phyloP scores from a whole-genome alignment of 2,797 vertebrate species.

The Oophaga sylvatica region DNA sequence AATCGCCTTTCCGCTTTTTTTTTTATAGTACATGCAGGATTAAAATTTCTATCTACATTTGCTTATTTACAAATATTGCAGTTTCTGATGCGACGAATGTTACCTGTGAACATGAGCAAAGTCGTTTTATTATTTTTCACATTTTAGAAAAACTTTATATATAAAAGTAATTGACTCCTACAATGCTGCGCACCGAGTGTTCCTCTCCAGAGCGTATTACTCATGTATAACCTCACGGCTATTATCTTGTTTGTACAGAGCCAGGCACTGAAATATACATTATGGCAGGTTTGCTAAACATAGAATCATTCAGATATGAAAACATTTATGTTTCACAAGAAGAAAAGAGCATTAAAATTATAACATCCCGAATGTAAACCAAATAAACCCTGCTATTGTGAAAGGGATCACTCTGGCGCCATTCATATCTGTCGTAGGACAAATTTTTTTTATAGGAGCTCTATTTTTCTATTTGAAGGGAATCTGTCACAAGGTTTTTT shows the following conservation, averaged over 20 bases:
- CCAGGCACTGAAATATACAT: not conserved
- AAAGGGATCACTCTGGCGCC: no score
- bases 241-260: not conserved
- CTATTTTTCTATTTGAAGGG: no score
- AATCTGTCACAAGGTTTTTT: no score
- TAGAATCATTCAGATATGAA: not conserved
- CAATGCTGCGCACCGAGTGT: not conserved
- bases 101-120: not conserved
- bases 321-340: not conserved
- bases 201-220: not conserved
- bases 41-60: not conserved
- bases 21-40: not conserved
- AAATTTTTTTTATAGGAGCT: no score
- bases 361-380: no score
- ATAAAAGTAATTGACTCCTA: not conserved
- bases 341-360: no score
- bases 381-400: no score
- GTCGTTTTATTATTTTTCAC: not conserved
- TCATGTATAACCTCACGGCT: not conserved
- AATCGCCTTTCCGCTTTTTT: not conserved
- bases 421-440: no score
- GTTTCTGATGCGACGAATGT: not conserved
- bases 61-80: not conserved
- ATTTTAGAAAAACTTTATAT: not conserved
- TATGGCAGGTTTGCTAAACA: constrained; percentile 7